A percentile compares a stretch with the other conserved stretches of the same genome.
phyloP scores from a whole-genome alignment of 2,888 invertebrate genomes.

The Eudemis profundana region DNA sequence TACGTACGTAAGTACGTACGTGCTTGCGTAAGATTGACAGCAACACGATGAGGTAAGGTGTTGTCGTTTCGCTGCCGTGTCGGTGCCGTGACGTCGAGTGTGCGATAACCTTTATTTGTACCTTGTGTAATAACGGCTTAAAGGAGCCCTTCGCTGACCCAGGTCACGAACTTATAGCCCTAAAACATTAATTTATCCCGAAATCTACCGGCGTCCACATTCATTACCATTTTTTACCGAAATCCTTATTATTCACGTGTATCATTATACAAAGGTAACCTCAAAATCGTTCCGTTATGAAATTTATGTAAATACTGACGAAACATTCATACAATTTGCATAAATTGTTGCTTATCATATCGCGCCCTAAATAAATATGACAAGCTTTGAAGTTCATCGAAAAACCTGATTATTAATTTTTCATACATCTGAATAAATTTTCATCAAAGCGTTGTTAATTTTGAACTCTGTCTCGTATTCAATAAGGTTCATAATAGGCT shows the following conservation, averaged over 20 bases:
- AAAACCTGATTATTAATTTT: conserved; percentile 19
- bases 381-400: conserved; percentile 28
- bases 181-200: neutral
- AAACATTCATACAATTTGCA: conserved; percentile 31
- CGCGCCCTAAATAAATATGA: conserved; percentile 28
- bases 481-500: neutral
- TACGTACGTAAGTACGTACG: too few relatives aligned
- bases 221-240: neutral
- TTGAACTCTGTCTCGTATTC: neutral
- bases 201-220: neutral
- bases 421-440: conserved; percentile 15
- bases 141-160: too few relatives aligned
- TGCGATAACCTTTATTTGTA: too few relatives aligned
- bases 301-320: conserved; percentile 10
- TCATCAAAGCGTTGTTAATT: neutral
- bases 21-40: too few relatives aligned
- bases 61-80: too few relatives aligned
- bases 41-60: too few relatives aligned
- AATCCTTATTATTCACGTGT: neutral
- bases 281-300: conserved; percentile 10
- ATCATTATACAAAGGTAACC: conserved; percentile 4
- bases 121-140: too few relatives aligned
- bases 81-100: too few relatives aligned
- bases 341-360: conserved; percentile 33
- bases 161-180: too few relatives aligned